These are phyloP conservation scores for Colletes latitarsis DNA, from an alignment of 1,140 invertebrate species.

Conservation along the genomic window DNA sequence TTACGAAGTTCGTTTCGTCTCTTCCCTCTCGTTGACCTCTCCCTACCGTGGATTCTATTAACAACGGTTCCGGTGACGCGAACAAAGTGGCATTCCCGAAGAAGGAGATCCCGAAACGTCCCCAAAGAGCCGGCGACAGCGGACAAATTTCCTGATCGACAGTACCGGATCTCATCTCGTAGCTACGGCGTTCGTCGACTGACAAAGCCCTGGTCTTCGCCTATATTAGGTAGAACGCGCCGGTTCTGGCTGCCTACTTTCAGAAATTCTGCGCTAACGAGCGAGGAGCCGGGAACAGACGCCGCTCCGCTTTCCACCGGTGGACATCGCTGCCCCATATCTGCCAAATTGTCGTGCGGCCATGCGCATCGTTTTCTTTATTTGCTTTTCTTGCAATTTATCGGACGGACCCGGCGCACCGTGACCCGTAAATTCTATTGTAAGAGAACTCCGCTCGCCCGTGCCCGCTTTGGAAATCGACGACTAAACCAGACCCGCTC, in stretches of 20 bases:
- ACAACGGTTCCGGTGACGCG: background rate
- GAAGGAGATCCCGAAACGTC: conserved; percentile 11
- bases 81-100: conserved; percentile 15
- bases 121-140: background rate
- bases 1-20: background rate
- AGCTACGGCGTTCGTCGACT: background rate
- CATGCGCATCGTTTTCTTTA: conserved; percentile 37
- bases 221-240: conserved; percentile 68
- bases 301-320: conserved; percentile 67
- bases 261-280: conserved; percentile 70
- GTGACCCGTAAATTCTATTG: conserved; percentile 27
- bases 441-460: background rate
- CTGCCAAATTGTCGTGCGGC: conserved; percentile 66
- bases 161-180: conserved; percentile 31
- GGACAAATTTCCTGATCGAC: conserved; percentile 46
- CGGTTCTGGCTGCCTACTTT: conserved; percentile 65
- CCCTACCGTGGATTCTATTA: conserved; percentile 1
- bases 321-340: conserved; percentile 68
- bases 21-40: background rate
- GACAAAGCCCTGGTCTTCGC: conserved; percentile 38
- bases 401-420: background rate
- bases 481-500: too few relatives aligned
- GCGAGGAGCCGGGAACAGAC: conserved; percentile 15
- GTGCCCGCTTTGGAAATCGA: too few relatives aligned
- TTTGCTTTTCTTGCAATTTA: conserved; percentile 37